phyloP scores from a whole-genome alignment of 2,888 invertebrate species.

The Scaptodrosophila latifasciaeformis region DNA sequence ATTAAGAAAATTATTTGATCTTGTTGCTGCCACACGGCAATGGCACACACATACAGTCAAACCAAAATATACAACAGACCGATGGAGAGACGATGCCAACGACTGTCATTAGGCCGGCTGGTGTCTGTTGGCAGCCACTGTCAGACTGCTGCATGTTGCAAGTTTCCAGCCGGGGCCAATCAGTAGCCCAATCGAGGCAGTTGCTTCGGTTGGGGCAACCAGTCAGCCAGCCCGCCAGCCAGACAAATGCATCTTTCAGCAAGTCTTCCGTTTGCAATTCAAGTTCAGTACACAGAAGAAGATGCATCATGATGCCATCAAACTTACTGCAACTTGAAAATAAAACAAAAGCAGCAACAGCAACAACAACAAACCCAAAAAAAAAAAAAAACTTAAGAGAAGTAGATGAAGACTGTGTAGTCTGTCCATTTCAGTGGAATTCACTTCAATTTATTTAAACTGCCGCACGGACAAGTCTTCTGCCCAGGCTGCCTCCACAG shows the following conservation, averaged over 20 bases:
- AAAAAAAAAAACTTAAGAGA: neutral
- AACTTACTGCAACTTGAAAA: slow-evolving; percentile 1
- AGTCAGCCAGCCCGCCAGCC: neutral
- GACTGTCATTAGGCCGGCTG: slow-evolving; percentile 1
- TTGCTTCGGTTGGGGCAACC: neutral
- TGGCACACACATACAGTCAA: slow-evolving; percentile 1
- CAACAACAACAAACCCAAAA: neutral
- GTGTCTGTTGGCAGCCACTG: neutral
- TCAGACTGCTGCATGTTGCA: slow-evolving; percentile 6
- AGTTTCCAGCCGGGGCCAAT: neutral
- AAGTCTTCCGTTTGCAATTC: slow-evolving; percentile 9
- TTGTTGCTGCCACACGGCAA: slow-evolving; percentile 1
- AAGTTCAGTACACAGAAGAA: slow-evolving; percentile 9
- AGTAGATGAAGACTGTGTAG: neutral
- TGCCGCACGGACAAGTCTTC: neutral
- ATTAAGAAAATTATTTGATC: slow-evolving; percentile 18
- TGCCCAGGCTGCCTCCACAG: neutral
- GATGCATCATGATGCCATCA: slow-evolving; percentile 5
- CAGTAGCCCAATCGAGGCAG: neutral
- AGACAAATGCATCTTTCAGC: slow-evolving; percentile 17
- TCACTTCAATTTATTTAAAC: slow-evolving; percentile 5
- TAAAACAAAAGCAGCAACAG: too few relatives aligned
- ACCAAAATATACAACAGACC: too few relatives aligned
- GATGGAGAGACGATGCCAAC: neutral
- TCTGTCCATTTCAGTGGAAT: slow-evolving; percentile 4